These are phyloP conservation scores for Odontocolon sp. DNA, from an alignment of 2,888 invertebrate genomes.

Conservation along the genomic window DNA sequence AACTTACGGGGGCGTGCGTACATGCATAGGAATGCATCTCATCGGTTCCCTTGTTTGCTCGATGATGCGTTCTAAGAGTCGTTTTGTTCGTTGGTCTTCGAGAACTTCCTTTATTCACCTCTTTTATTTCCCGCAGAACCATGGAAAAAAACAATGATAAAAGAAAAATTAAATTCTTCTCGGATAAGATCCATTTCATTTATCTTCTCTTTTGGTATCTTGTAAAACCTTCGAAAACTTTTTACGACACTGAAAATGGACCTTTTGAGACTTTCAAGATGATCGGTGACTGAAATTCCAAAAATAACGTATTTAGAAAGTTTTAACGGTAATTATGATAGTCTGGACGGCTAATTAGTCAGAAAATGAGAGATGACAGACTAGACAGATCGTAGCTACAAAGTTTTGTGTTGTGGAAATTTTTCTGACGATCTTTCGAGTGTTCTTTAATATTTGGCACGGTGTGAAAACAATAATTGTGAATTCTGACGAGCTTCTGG, in stretches of 20 bases:
- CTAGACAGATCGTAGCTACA: too few relatives aligned
- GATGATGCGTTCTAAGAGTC: not conserved
- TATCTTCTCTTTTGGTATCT: not conserved
- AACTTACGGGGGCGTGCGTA: slow-evolving; percentile 39
- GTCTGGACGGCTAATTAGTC: not conserved
- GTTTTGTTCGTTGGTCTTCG: not conserved
- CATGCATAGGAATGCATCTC: slow-evolving; percentile 52
- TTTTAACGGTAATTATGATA: not conserved
- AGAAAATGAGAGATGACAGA: not conserved
- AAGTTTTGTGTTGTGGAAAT: too few relatives aligned
- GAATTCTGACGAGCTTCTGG: slow-evolving; percentile 7
- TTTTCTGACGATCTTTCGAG: too few relatives aligned
- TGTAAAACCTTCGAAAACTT: not conserved
- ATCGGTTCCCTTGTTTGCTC: slow-evolving; percentile 35
- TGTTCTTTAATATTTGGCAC: not conserved
- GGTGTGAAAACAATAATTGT: not conserved
- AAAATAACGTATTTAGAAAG: not conserved
- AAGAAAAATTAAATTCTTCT: not conserved
- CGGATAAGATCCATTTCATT: not conserved
- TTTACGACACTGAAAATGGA: not conserved
- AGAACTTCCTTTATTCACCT: not conserved
- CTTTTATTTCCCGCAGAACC: not conserved
- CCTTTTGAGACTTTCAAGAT: not conserved
- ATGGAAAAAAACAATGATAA: not conserved
- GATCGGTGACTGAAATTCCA: not conserved